Base-by-base conservation (phyloP, 2,113 vertebrate genomes). In the Dipodomys spectabilis region DNA sequence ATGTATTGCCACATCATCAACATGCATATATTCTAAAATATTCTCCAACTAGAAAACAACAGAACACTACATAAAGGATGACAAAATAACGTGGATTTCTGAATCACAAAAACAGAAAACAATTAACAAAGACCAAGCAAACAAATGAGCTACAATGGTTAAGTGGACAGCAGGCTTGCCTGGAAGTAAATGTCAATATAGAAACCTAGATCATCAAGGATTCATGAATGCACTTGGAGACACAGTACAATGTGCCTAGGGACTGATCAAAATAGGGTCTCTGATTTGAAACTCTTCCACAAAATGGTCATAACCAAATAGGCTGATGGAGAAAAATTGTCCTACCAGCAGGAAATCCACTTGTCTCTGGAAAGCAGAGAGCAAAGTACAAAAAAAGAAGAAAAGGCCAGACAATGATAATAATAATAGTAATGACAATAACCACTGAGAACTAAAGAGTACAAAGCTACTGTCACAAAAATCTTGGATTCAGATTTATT, bases 401-500 rank as follows among this genome's bases (percentile, higher is more conserved):
- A 57, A 57, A 57, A 16, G 53, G 15, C 53, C 53, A 57, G 53
- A 57, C 53, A 57, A 16, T 57, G 53, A 57, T 57, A 57, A 57
- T 57, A 57, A 57, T 57, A 57, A 57, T 6, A 75, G 27, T 27
- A 64, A 57, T 67, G 90, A 45, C 39, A 62, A 72, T 53, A 49
- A 16, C 71, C 11, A 19, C 10, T 67, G 32, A 78, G 49, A 81
- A 80, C 2, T 88, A 45, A 95, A 92, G 77, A 71, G 64, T 35
- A 65, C 45, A 91, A 39, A 79, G 60, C 62, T 57, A 53, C 44
- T 94, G 35, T 85, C 32, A 79, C 5, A 49, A 4, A 92, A 65
- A 57, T 60, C 39, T 71, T 83, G 15, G 49, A 75, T 91, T 95
- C 28, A 75, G 75, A 86, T 94, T 85, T 73, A 22, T 35, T 44